Conservation (phyloP, 2,113 vertebrate genomes). For the Manacus vitellinus region DNA sequence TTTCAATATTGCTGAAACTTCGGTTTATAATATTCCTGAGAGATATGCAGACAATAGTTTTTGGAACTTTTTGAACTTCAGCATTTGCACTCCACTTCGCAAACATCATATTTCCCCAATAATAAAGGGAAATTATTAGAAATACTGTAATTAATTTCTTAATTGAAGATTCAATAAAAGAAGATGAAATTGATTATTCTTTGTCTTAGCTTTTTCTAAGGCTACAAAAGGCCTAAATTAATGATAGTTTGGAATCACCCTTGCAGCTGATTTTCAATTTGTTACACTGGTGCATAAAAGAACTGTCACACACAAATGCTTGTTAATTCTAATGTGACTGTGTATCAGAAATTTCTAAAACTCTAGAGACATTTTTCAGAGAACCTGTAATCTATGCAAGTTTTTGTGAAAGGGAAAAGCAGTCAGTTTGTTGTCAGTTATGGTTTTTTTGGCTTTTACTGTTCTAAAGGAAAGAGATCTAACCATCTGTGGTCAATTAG, state of each 20-base stretch:
- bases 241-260: neutral
- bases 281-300: neutral
- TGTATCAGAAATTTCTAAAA: constrained; percentile 36
- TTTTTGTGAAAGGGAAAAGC: constrained; percentile 7
- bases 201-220: constrained; percentile 45
- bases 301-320: neutral
- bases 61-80: neutral
- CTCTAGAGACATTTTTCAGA: constrained; percentile 35
- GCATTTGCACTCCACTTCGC: neutral
- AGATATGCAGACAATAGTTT: neutral
- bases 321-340: constrained; percentile 31
- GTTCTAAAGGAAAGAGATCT: neutral
- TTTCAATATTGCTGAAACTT: constrained; percentile 5
- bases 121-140: constrained; percentile 51
- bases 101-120: neutral
- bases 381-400: constrained; percentile 6
- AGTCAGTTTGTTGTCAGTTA: neutral
- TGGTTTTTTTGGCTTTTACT: neutral
- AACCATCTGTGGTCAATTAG: neutral
- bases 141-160: constrained; percentile 58
- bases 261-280: constrained; percentile 36
- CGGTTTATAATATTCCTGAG: neutral
- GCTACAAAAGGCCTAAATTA: constrained; percentile 34
- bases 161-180: constrained; percentile 36
- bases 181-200: constrained; percentile 47